phyloP scores from a whole-genome alignment of 2,113 vertebrate genomes.

The Pelecanus crispus region DNA sequence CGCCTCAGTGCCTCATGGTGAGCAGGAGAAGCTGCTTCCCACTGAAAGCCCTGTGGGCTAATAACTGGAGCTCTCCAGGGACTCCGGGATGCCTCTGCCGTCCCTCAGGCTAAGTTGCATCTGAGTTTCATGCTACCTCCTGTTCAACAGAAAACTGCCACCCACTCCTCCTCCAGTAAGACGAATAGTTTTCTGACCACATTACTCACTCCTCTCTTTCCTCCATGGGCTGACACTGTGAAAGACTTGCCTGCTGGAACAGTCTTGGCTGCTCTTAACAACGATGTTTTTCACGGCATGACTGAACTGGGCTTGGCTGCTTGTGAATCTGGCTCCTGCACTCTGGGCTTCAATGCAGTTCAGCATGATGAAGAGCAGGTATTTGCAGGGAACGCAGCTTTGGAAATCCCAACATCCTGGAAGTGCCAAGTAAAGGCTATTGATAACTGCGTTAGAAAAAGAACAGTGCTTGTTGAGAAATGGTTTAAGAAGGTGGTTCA shows the following conservation, averaged over 20 bases:
- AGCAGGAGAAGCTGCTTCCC: neutral
- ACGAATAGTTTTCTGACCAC: neutral
- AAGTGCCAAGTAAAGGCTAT: neutral
- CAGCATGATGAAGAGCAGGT: neutral
- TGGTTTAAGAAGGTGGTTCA: neutral
- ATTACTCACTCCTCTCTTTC: neutral
- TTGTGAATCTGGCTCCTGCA: neutral
- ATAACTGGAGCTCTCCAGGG: neutral
- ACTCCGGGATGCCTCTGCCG: neutral
- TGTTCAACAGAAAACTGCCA: neutral
- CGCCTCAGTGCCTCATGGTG: neutral
- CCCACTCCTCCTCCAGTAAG: neutral
- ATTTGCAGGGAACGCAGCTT: neutral
- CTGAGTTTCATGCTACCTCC: neutral
- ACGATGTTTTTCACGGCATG: fast-evolving
- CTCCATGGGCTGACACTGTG: fast-evolving
- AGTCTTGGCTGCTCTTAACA: neutral
- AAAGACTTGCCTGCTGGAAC: neutral
- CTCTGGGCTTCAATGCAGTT: neutral
- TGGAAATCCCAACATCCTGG: neutral
- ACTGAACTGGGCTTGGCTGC: neutral
- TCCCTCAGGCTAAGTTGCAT: fast-evolving
- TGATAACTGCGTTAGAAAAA: neutral
- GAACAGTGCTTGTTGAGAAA: neutral
- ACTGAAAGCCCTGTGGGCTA: neutral